These are phyloP conservation scores for Sesia bembeciformis DNA, from an alignment of 2,888 invertebrate genomes.

Conservation along the genomic window DNA sequence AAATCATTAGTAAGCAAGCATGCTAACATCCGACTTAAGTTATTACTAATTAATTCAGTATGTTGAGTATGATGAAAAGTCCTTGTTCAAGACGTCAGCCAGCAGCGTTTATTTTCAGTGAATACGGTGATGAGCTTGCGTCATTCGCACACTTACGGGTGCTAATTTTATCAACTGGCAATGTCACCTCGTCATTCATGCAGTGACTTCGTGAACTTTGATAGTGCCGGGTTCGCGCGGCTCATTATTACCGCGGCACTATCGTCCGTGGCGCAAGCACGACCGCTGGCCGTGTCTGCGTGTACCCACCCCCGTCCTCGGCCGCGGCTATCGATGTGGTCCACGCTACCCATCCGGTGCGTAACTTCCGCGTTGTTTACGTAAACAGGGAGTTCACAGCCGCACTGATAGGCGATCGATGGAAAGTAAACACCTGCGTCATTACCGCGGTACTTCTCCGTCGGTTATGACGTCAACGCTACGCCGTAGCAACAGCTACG, in stretches of 20 bases:
- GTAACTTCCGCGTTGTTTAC: slow-evolving; percentile 48
- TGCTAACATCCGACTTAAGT: too few species aligned
- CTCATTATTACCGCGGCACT: slow-evolving; percentile 16
- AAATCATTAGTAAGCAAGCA: too few species aligned
- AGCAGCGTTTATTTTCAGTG: neutral
- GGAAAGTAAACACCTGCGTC: slow-evolving; percentile 24
- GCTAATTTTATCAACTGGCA: slow-evolving; percentile 36
- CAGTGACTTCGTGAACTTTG: slow-evolving; percentile 1
- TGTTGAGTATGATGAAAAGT: neutral
- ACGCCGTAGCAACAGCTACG: slow-evolving; percentile 24
- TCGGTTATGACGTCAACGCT: slow-evolving; percentile 45
- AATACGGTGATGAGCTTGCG: neutral
- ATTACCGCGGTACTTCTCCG: slow-evolving; percentile 23
- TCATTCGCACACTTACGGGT: slow-evolving; percentile 19
- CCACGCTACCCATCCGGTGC: slow-evolving; percentile 38
- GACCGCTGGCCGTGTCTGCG: slow-evolving; percentile 29
- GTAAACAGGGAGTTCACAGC: slow-evolving; percentile 12
- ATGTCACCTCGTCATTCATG: slow-evolving; percentile 29
- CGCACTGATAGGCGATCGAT: slow-evolving; percentile 17
- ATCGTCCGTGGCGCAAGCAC: slow-evolving; percentile 34
- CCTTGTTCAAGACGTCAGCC: neutral
- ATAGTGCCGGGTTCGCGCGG: slow-evolving; percentile 5
- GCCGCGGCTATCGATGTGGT: slow-evolving; percentile 24
- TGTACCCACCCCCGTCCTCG: slow-evolving; percentile 53
- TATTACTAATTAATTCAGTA: too few species aligned